Conservation (phyloP, 2,113 vertebrate genomes). For the Brachyistius frenatus region DNA sequence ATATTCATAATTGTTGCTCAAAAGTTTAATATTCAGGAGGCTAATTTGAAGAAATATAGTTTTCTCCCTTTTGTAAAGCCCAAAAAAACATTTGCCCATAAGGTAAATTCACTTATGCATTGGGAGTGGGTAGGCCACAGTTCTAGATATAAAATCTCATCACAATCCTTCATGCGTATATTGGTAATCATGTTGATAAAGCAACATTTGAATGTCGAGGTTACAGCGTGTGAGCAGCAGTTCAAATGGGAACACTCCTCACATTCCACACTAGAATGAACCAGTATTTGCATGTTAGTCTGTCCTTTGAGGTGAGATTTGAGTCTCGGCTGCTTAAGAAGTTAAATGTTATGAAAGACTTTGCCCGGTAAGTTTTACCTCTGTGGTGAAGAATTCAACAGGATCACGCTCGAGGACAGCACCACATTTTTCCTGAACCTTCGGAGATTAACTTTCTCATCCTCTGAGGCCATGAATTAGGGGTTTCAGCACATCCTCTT, state of each 20-base stretch:
- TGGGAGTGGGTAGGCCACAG: not conserved
- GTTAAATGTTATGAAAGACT: constrained; percentile 44
- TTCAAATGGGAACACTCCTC: constrained; percentile 36
- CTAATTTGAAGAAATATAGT: too few relatives aligned
- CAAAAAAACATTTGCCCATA: not conserved
- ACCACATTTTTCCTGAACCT: not conserved
- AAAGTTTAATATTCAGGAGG: too few relatives aligned
- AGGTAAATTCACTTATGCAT: not conserved
- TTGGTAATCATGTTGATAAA: not conserved
- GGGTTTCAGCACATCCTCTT: not conserved
- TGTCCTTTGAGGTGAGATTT: constrained; percentile 41
- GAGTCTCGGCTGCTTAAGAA: constrained; percentile 13
- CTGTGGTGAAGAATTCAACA: constrained; percentile 25
- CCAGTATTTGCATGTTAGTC: constrained; percentile 59
- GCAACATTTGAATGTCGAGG: constrained; percentile 11
- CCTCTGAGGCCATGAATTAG: not conserved
- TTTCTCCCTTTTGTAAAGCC: too few relatives aligned
- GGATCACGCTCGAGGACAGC: constrained; percentile 8
- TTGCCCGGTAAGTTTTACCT: constrained; percentile 15
- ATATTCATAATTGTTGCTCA: too few relatives aligned
- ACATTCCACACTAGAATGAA: constrained; percentile 62
- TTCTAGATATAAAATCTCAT: not conserved
- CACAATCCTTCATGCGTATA: not conserved
- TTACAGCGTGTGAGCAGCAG: constrained; percentile 23
- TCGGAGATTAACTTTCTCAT: not conserved